Evolutionary conservation across 1,140 invertebrate genomes (phyloP), one percentile per base, ranked within the genome.

Genomic region (Drosophila orena): DNA sequence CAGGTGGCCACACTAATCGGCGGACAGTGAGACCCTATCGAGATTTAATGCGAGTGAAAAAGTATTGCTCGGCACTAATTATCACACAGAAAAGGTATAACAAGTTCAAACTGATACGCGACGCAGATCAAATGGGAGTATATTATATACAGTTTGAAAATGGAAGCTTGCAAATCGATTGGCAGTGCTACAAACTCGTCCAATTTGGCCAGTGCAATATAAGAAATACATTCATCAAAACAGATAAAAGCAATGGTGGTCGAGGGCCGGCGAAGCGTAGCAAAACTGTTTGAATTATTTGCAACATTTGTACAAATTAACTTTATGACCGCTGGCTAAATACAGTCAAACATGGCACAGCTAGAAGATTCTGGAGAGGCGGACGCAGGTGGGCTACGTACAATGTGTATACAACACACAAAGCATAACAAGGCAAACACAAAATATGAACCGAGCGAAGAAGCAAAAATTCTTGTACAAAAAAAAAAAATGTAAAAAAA

Each of bases 281-380:
- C 50, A 69, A 68, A 77, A 77, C 47, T 60, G 72, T 77, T 88
- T 88, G 84, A 89, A 88, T 88, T 88, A 89, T 88, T 88, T 84
- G 79, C 79, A 73, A 89, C 79, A 89, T 88, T 88, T 88, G 84
- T 89, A 89, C 84, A 88, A 88, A 88, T 88, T 88, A 88, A 88
- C 83, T 88, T 88, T 89, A 79, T 88, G 84, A 88, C 83, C 83
- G 84, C 83, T 73, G 84, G 83, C 83, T 88, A 89, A 88, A 88
- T 88, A 89, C 85, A 88, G 79, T 81, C 83, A 86, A 86, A 86
- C 83, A 83, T 88, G 44, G 73, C 74, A 57, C 47, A 70, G 69
- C 55, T 37, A 77, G 43, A 38, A 40, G 55, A 24, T 56, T 42
- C 47, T 15, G 64, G 20, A 22, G 24, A 24, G 24, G 30, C 12